Percentiles rank a stretch among this genome's conserved stretches.
Evolutionary conservation across 2,113 vertebrate genomes (phyloP).

Genomic region (Ctenodactylus gundi): DNA sequence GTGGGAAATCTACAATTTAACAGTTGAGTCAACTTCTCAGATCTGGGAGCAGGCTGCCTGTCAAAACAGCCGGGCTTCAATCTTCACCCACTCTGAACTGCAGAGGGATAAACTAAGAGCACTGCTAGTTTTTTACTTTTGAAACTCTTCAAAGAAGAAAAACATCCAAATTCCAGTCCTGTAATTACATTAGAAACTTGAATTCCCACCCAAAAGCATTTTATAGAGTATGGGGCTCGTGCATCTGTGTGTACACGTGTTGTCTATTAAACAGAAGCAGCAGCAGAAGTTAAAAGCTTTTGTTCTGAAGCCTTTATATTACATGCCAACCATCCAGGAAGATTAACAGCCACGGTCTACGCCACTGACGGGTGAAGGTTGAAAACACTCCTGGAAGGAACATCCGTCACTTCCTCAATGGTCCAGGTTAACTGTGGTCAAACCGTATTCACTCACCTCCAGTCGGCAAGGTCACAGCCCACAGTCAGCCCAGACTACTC

Average conservation of each 20-base stretch:
- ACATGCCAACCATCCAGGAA: slow-evolving; percentile 6
- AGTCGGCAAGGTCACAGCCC: slow-evolving; percentile 52
- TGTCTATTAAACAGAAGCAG: neutral
- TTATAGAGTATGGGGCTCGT: neutral
- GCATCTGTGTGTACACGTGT: neutral
- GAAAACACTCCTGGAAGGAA: slow-evolving; percentile 63
- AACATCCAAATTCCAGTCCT: neutral
- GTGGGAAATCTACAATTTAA: slow-evolving; percentile 69
- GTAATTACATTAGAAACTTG: slow-evolving; percentile 6
- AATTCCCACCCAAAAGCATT: neutral
- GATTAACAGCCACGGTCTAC: slow-evolving; percentile 42
- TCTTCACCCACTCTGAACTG: slow-evolving; percentile 73
- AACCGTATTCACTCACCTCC: neutral
- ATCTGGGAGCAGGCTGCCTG: slow-evolving; percentile 73
- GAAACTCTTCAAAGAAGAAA: slow-evolving; percentile 3
- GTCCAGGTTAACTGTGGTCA: slow-evolving; percentile 43
- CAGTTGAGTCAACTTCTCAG: slow-evolving; percentile 69
- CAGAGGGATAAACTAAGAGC: neutral
- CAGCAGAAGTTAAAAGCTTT: neutral
- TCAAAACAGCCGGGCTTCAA: slow-evolving; percentile 82
- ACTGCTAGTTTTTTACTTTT: slow-evolving; percentile 7
- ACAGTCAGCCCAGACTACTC: neutral
- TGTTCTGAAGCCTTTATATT: slow-evolving; percentile 42
- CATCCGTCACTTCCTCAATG: slow-evolving; percentile 46
- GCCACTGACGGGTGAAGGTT: slow-evolving; percentile 74